Conservation (phyloP, 2,113 vertebrate species). For the Stigmatopora nigra region DNA sequence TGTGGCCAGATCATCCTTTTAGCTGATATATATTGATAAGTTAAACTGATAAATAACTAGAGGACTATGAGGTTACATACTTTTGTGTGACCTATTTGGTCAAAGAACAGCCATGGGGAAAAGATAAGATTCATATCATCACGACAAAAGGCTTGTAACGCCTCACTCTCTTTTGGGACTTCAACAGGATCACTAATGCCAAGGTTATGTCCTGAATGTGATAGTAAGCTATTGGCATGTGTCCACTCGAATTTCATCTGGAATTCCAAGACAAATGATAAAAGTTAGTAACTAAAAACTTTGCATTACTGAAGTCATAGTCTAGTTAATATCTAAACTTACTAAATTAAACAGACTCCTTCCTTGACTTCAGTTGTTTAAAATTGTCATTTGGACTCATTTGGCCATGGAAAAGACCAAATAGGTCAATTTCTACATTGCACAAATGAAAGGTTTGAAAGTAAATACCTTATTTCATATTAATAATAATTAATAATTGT, state of each 20-base stretch:
- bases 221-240: not conserved
- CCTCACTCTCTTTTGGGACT: slow-evolving; percentile 36
- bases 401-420: no score
- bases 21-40: slow-evolving; percentile 26
- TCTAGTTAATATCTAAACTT: not conserved
- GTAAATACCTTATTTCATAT: no score
- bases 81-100: slow-evolving; percentile 30
- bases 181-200: slow-evolving; percentile 43
- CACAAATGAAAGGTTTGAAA: no score
- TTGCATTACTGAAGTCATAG: not conserved
- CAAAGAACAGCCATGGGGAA: slow-evolving; percentile 34
- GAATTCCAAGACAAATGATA: not conserved
- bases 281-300: not conserved
- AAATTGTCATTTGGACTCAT: no score
- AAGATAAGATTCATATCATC: slow-evolving; percentile 50
- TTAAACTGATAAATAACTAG: slow-evolving; percentile 23
- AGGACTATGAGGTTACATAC: slow-evolving; percentile 15
- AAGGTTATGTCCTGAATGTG: slow-evolving; percentile 23
- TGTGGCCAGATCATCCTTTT: slow-evolving; percentile 22
- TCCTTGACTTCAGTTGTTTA: no score
- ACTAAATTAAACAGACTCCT: no score
- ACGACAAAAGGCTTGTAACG: slow-evolving; percentile 45
- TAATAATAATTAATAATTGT: not conserved
- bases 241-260: not conserved
- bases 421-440: no score